A percentile compares a stretch with the other conserved stretches of the same genome.
Conservation (phyloP, 2,113 vertebrate genomes). For the Elephas maximus region DNA sequence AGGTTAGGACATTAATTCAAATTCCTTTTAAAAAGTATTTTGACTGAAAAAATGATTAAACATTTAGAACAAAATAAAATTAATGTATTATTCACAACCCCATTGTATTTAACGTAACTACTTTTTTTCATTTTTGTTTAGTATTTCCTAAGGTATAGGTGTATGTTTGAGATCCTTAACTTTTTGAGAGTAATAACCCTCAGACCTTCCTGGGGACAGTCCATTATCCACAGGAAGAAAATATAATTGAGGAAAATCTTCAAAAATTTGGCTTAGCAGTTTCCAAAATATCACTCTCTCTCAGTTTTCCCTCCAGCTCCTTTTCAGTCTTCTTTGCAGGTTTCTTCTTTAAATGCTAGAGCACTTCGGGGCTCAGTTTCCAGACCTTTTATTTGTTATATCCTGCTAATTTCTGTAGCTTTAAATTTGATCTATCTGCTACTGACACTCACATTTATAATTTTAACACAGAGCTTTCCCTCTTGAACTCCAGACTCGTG, state of each 20-base stretch:
- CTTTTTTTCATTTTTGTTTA: background rate
- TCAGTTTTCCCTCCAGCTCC: background rate
- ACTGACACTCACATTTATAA: background rate
- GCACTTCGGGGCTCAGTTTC: background rate
- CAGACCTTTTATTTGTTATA: slow-evolving; percentile 8
- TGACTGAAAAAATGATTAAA: background rate
- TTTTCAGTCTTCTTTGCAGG: background rate
- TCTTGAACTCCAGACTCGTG: background rate
- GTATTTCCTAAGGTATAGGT: background rate
- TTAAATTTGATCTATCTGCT: slow-evolving; percentile 7
- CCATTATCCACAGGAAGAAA: background rate
- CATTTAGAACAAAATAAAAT: background rate
- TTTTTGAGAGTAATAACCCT: background rate
- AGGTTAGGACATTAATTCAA: background rate
- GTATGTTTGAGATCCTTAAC: slow-evolving; percentile 38
- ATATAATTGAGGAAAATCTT: background rate
- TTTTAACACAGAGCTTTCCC: background rate
- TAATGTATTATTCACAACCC: slow-evolving; percentile 3
- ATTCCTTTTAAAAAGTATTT: slow-evolving; percentile 37
- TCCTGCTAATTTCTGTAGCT: background rate
- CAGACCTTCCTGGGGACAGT: background rate
- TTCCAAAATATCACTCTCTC: background rate
- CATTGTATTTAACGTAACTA: background rate
- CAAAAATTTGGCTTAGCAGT: background rate
- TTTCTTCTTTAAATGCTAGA: background rate